These are phyloP conservation scores for Benitochromis conjunctus DNA, from an alignment of 2,113 vertebrate species.

Conservation along the genomic window DNA sequence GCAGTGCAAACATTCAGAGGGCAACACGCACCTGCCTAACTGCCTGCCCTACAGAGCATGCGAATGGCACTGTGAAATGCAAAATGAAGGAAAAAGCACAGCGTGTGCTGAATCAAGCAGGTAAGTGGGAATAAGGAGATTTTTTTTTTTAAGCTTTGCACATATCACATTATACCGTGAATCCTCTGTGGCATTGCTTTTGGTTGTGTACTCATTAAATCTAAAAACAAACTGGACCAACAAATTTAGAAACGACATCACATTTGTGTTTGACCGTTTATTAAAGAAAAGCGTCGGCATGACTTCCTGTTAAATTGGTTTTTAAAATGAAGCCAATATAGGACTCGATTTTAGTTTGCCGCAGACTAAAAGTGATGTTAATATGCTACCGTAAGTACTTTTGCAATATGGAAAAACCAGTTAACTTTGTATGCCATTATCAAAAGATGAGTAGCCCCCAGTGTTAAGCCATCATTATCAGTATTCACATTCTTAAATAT, in stretches of 20 bases:
- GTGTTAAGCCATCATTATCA: neutral
- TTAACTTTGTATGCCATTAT: neutral
- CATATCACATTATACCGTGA: conserved; percentile 2
- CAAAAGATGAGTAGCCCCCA: neutral
- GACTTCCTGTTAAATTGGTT: neutral
- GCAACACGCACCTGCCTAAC: conserved; percentile 25
- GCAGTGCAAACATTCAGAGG: conserved; percentile 32
- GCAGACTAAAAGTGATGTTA: neutral
- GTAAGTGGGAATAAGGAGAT: neutral
- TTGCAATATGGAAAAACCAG: neutral
- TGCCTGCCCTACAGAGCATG: neutral
- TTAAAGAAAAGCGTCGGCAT: neutral
- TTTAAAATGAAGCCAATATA: neutral
- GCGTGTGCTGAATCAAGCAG: neutral
- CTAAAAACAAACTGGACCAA: neutral
- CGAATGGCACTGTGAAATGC: neutral
- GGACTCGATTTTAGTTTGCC: neutral
- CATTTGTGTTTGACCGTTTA: neutral
- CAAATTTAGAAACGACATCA: neutral
- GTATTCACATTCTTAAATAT: neutral
- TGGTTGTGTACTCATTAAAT: neutral
- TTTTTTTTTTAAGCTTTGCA: neutral
- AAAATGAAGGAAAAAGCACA: neutral
- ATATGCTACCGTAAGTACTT: neutral
- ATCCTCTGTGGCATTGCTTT: neutral